These are phyloP conservation scores for Xestia sexstrigata DNA, from an alignment of 2,888 invertebrate species.

Conservation along the genomic window DNA sequence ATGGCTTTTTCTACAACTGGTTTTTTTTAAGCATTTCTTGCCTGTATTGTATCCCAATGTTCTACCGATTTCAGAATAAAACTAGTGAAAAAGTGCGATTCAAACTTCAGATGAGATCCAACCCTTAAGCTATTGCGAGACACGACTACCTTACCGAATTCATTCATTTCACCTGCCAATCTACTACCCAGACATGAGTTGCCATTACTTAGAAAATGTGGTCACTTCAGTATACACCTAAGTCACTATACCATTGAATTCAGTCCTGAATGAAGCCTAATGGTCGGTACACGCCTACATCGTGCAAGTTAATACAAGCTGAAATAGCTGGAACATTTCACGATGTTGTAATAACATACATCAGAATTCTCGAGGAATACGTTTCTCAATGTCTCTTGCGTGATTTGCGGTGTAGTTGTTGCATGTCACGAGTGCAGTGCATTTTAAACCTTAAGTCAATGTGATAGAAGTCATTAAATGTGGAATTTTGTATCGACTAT, in stretches of 20 bases:
- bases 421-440: not conserved
- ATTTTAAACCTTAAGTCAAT: constrained; percentile 30
- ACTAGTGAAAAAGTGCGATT: too few species aligned
- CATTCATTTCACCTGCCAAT: not conserved
- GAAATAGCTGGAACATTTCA: constrained; percentile 38
- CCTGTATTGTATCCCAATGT: not conserved
- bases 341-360: constrained; percentile 20
- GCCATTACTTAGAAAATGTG: not conserved
- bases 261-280: constrained; percentile 28
- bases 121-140: too few species aligned
- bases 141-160: too few species aligned
- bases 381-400: constrained; percentile 38
- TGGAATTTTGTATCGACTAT: not conserved
- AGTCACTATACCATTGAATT: too few species aligned
- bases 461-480: not conserved
- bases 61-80: not conserved
- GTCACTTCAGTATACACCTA: not conserved
- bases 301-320: constrained; percentile 26
- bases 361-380: constrained; percentile 38
- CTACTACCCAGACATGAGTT: not conserved
- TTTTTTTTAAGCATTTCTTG: not conserved
- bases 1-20: not conserved
- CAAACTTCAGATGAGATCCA: too few species aligned
- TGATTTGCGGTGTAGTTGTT: constrained; percentile 31
- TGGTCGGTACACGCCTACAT: constrained; percentile 5